These are phyloP conservation scores for Neosilurus mollespiculum DNA, from an alignment of 2,797 vertebrate species.

Conservation along the genomic window DNA sequence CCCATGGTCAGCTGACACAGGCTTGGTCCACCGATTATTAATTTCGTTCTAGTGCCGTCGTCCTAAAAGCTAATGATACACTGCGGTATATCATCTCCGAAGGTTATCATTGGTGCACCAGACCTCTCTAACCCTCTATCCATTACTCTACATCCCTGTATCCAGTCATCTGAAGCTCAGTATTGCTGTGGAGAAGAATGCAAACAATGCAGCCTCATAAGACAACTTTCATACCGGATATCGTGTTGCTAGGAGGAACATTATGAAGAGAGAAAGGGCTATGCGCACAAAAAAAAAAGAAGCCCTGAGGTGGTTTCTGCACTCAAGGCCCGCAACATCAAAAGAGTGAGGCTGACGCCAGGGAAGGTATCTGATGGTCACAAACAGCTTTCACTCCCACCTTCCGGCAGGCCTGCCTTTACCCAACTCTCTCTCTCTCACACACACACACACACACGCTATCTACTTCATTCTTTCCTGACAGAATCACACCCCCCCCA, in stretches of 20 bases:
- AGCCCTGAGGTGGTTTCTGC: constrained; percentile 33
- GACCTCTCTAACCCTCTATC: not conserved
- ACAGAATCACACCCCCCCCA: not conserved
- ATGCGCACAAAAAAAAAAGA: not conserved
- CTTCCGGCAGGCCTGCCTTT: constrained; percentile 25
- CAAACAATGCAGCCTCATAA: constrained; percentile 4
- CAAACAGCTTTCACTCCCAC: constrained; percentile 47
- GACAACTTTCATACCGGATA: constrained; percentile 3
- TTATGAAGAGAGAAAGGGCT: not conserved
- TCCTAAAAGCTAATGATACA: not conserved
- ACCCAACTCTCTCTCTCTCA: not conserved
- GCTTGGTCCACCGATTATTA: too few species aligned
- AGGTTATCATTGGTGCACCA: not conserved
- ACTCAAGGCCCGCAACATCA: constrained; percentile 52
- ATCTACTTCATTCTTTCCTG: not conserved
- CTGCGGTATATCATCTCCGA: not conserved
- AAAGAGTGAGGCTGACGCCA: constrained; percentile 51
- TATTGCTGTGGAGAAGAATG: constrained; percentile 9
- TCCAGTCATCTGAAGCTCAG: not conserved
- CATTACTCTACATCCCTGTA: not conserved
- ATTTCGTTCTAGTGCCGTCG: too few species aligned
- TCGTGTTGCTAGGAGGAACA: not conserved
- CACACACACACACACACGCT: too few species aligned
- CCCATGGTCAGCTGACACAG: too few species aligned
- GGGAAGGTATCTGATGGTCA: constrained; percentile 49